Evolutionary conservation across 2,888 invertebrate genomes (phyloP).

Genomic region (Oxystoma pomonae): DNA sequence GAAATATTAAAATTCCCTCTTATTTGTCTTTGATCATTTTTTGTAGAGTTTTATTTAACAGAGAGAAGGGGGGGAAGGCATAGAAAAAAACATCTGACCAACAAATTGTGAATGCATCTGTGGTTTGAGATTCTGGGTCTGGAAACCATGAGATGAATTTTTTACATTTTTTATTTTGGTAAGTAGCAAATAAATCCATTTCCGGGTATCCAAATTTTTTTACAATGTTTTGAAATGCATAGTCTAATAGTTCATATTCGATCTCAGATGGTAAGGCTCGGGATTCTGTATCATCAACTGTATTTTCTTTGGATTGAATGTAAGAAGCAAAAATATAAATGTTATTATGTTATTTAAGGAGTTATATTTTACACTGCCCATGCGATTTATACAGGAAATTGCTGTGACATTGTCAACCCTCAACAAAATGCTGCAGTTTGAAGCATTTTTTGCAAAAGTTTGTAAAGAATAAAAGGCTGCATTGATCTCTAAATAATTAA

Average conservation of each 20-base stretch:
- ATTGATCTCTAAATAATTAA: neutral
- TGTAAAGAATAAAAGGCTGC: conserved; percentile 1
- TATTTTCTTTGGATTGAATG: conserved; percentile 1
- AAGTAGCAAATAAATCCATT: conserved; percentile 8
- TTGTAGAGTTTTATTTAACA: conserved; percentile 13
- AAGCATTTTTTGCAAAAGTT: conserved; percentile 6
- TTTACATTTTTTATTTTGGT: conserved; percentile 8
- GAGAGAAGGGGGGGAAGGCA: conserved; percentile 21
- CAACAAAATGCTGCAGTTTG: conserved; percentile 6
- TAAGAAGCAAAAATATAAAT: conserved; percentile 11
- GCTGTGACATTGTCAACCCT: neutral
- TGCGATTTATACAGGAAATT: neutral
- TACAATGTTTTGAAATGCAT: conserved; percentile 5
- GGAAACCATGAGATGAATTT: conserved; percentile 8
- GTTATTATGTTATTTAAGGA: neutral
- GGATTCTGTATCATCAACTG: conserved; percentile 8
- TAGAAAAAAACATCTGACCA: conserved; percentile 19
- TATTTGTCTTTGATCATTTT: conserved; percentile 20
- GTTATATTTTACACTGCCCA: neutral
- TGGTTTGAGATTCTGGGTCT: conserved; percentile 15
- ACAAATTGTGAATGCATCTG: conserved; percentile 20
- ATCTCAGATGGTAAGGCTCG: neutral
- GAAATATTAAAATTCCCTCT: conserved; percentile 26
- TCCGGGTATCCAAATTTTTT: neutral
- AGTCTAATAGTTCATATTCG: conserved; percentile 6